phyloP scores from a whole-genome alignment of 2,113 vertebrate species.

The Petaurus breviceps region DNA sequence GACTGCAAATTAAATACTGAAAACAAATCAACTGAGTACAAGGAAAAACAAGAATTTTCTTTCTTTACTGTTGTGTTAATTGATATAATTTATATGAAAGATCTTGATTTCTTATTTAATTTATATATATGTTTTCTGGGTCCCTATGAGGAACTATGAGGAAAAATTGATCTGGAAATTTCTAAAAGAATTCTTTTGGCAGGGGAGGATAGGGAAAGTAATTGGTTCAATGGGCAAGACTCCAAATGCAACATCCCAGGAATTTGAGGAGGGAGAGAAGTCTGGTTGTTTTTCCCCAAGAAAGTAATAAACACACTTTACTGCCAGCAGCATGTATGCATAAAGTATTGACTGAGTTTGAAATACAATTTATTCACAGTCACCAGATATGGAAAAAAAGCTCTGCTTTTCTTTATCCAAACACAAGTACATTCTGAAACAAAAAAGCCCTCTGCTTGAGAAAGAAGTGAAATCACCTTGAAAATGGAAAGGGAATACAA shows the following conservation, averaged over 20 bases:
- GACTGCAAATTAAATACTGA: neutral
- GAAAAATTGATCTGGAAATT: constrained; percentile 49
- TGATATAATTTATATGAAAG: constrained; percentile 23
- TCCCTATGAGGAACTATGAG: constrained; percentile 19
- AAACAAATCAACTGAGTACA: constrained; percentile 16
- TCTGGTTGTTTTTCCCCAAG: constrained; percentile 44
- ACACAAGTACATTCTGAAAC: constrained; percentile 34
- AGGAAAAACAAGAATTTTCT: neutral
- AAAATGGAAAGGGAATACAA: constrained; percentile 29
- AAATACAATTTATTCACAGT: constrained; percentile 39
- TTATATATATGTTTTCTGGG: constrained; percentile 1
- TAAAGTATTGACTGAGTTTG: constrained; percentile 32
- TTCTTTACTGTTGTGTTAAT: constrained; percentile 4
- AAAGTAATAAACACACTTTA: constrained; percentile 46
- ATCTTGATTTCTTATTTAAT: constrained; percentile 24
- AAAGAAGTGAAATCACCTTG: constrained; percentile 28
- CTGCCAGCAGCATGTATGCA: constrained; percentile 19
- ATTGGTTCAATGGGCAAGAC: constrained; percentile 13
- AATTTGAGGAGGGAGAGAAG: constrained; percentile 45
- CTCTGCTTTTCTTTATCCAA: neutral
- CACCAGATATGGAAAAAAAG: constrained; percentile 30
- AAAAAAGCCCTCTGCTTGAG: constrained; percentile 36
- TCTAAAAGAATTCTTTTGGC: constrained; percentile 59
- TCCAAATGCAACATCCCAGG: constrained; percentile 53
- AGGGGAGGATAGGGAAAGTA: neutral